These are phyloP conservation scores for Formica exsecta DNA, from an alignment of 1,140 invertebrate genomes.

Conservation along the genomic window DNA sequence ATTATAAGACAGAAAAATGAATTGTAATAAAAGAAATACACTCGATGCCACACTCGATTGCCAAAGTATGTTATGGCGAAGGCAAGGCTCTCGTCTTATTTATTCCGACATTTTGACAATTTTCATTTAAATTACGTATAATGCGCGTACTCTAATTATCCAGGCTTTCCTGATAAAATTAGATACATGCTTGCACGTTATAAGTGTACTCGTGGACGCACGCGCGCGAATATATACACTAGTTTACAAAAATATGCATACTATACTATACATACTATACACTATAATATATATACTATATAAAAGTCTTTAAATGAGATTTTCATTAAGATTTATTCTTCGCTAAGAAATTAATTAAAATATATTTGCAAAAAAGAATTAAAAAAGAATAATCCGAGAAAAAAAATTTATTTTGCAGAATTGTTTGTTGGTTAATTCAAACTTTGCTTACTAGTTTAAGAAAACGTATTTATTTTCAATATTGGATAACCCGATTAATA, in stretches of 20 bases:
- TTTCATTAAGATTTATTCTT: background rate
- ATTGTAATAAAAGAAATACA: background rate
- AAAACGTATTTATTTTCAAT: background rate
- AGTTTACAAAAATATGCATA: constrained; percentile 18
- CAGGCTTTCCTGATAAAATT: constrained; percentile 63
- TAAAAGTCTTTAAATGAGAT: background rate
- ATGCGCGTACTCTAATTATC: constrained; percentile 64
- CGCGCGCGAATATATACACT: constrained; percentile 1
- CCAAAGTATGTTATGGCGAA: too few species aligned
- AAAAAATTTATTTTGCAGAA: background rate
- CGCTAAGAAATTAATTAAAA: background rate
- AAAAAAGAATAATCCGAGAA: background rate
- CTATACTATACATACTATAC: too few species aligned
- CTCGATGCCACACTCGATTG: background rate
- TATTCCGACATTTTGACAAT: constrained; percentile 59
- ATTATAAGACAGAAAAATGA: background rate
- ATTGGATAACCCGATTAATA: background rate
- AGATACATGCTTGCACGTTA: constrained; percentile 45
- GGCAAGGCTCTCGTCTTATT: background rate
- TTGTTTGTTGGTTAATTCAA: background rate
- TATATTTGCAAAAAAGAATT: background rate
- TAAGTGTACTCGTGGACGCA: background rate
- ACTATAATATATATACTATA: background rate
- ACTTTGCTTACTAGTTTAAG: background rate
- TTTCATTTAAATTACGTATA: constrained; percentile 71